A percentile compares a stretch with the other conserved stretches of the same genome.
Evolutionary conservation across 2,113 vertebrate genomes (phyloP).

Genomic region (Tautogolabrus adspersus): DNA sequence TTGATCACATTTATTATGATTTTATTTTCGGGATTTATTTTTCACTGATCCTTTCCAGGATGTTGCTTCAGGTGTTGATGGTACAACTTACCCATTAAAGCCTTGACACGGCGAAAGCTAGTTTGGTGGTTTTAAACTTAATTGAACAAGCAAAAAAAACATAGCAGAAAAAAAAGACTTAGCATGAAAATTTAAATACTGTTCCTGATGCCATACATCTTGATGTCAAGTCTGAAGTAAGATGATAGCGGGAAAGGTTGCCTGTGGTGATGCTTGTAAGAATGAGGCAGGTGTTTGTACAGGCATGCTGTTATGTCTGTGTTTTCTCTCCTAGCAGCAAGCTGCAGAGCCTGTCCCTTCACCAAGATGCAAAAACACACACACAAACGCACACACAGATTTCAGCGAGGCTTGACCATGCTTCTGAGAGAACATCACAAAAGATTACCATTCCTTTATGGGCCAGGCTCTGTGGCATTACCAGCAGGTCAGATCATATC

Average conservation of each 20-base stretch:
- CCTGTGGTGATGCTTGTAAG: constrained; percentile 24
- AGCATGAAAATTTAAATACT: not conserved
- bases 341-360: constrained; percentile 26
- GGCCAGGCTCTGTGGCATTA: constrained; percentile 46
- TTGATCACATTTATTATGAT: too few relatives aligned
- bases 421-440: constrained; percentile 43
- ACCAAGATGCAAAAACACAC: constrained; percentile 11
- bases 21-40: too few relatives aligned
- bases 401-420: constrained; percentile 36
- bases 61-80: too few relatives aligned
- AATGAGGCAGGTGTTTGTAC: constrained; percentile 33
- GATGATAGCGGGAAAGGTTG: not conserved
- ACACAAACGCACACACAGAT: constrained; percentile 6
- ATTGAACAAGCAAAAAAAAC: too few relatives aligned
- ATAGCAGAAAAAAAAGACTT: too few relatives aligned
- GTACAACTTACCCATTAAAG: too few relatives aligned
- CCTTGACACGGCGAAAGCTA: too few relatives aligned
- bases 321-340: constrained; percentile 50
- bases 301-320: constrained; percentile 49
- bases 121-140: too few relatives aligned
- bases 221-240: not conserved
- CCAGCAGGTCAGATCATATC: constrained; percentile 63
- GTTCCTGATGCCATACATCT: not conserved
- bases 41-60: too few relatives aligned
- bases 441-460: constrained; percentile 43